These are phyloP conservation scores for Ivindomyrus marchei DNA, from an alignment of 2,113 vertebrate genomes.

Conservation along the genomic window DNA sequence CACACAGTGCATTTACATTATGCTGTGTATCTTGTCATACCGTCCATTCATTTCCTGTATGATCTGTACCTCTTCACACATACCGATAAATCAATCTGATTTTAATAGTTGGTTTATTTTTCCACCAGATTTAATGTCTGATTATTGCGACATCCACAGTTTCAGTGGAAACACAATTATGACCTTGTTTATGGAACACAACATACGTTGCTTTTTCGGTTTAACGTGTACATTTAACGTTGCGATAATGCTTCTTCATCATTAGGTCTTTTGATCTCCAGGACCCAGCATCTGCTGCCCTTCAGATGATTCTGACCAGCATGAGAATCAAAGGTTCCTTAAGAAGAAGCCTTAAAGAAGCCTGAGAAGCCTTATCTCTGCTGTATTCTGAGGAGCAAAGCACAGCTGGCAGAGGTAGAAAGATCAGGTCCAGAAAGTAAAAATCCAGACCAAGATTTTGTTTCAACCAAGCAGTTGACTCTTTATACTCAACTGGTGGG, in stretches of 20 bases:
- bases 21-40: not conserved
- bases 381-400: not conserved
- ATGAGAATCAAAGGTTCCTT: not conserved
- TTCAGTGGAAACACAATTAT: not conserved
- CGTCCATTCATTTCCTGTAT: not conserved
- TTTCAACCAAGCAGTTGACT: not conserved
- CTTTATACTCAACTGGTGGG: not conserved
- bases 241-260: not conserved
- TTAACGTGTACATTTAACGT: not conserved
- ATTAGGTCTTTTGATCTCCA: not conserved
- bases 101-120: not conserved
- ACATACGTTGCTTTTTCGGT: not conserved
- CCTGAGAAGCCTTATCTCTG: not conserved
- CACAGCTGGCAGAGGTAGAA: not conserved
- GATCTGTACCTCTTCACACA: not conserved
- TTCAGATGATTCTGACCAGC: not conserved
- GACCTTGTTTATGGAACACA: not conserved
- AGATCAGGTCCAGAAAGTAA: not conserved
- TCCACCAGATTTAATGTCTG: not conserved
- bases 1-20: not conserved
- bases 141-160: not conserved
- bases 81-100: not conserved
- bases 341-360: not conserved
- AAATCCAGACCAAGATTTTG: not conserved
- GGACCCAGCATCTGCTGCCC: not conserved